These are phyloP conservation scores for Selene dorsalis DNA, from an alignment of 2,797 vertebrate species.

Conservation along the genomic window DNA sequence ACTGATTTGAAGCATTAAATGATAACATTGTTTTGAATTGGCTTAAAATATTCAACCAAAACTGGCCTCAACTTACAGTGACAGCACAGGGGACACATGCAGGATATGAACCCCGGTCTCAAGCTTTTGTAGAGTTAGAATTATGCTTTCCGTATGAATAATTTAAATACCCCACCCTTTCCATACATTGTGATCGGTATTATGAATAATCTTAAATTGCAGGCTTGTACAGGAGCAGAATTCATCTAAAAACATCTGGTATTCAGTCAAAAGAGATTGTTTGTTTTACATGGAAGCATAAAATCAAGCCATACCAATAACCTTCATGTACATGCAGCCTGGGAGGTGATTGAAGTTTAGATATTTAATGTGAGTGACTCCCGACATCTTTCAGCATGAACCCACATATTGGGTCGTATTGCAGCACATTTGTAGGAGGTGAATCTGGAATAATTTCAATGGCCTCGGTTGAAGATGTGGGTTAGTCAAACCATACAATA, in stretches of 20 bases:
- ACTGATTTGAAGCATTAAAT: no score
- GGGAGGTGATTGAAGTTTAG: background rate
- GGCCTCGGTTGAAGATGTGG: background rate
- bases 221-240: background rate
- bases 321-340: background rate
- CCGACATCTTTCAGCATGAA: background rate
- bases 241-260: background rate
- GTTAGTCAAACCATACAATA: background rate
- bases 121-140: background rate
- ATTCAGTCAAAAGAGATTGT: background rate
- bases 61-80: background rate
- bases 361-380: background rate
- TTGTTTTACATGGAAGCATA: background rate
- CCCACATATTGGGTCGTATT: background rate
- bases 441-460: background rate
- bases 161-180: background rate
- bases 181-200: background rate
- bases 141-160: background rate
- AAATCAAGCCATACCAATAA: no score
- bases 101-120: background rate
- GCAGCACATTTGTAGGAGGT: background rate
- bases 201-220: background rate
- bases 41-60: no score
- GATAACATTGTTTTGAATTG: no score
- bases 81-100: background rate